Evolutionary conservation across 1,140 invertebrate genomes (phyloP).

Genomic region (Paraescarpia echinospica): DNA sequence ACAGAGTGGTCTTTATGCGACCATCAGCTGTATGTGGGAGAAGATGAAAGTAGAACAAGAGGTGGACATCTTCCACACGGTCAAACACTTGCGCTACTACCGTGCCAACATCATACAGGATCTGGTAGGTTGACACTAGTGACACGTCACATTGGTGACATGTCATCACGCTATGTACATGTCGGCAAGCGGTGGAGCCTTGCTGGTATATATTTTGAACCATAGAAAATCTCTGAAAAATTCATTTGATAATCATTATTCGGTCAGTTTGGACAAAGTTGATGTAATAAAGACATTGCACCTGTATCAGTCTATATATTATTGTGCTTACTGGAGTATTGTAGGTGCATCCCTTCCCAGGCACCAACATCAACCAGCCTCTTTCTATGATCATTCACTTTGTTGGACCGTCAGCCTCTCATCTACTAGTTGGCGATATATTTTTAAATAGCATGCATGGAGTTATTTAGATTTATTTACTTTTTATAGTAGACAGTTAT

Average conservation of each 20-base stretch:
- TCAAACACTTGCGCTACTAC: conserved; percentile 36
- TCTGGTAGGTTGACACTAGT: conserved; percentile 30
- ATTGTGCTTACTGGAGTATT: too few species aligned
- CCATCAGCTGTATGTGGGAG: conserved; percentile 36
- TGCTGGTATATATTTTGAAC: background rate
- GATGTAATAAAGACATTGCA: background rate
- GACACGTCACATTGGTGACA: background rate
- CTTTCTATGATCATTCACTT: too few species aligned
- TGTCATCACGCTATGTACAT: background rate
- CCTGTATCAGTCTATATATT: too few species aligned
- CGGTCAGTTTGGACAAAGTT: background rate
- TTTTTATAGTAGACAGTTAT: too few species aligned
- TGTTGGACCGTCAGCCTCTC: too few species aligned
- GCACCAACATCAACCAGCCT: too few species aligned
- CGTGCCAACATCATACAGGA: conserved; percentile 36
- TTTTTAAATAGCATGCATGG: too few species aligned
- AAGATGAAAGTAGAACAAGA: conserved; percentile 37
- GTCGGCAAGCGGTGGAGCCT: background rate
- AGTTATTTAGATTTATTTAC: too few species aligned
- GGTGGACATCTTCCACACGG: conserved; percentile 43
- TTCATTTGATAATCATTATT: background rate
- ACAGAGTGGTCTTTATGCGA: conserved; percentile 38
- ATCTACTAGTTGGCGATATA: too few species aligned
- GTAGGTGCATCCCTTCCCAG: too few species aligned
- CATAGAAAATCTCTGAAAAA: background rate